Percentiles rank a stretch among this genome's conserved stretches.
phyloP scores from a whole-genome alignment of 1,140 invertebrate genomes.

The Lerema accius region DNA sequence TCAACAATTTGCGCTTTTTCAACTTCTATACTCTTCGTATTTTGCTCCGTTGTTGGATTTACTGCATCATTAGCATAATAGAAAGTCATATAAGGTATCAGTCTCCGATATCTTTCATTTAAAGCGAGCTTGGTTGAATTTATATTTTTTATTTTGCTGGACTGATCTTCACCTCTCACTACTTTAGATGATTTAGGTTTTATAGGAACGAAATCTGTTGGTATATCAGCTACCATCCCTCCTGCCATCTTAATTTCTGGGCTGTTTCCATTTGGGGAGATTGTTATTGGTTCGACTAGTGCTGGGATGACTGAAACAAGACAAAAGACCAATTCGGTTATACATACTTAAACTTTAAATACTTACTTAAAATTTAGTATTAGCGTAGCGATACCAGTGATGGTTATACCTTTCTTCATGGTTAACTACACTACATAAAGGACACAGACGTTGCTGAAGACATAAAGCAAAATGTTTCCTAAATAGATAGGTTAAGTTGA shows the following conservation, averaged over 20 bases:
- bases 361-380: too few relatives aligned
- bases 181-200: constrained; percentile 36
- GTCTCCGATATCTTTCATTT: constrained; percentile 87
- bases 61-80: constrained; percentile 87
- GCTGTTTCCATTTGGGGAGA: constrained; percentile 79
- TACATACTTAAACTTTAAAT: too few relatives aligned
- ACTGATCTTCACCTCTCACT: constrained; percentile 41
- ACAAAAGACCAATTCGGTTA: too few relatives aligned
- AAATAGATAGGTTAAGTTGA: too few relatives aligned
- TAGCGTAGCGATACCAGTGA: too few relatives aligned
- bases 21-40: constrained; percentile 64
- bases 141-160: constrained; percentile 41
- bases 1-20: constrained; percentile 73
- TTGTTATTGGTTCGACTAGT: constrained; percentile 64
- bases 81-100: constrained; percentile 92
- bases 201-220: constrained; percentile 55
- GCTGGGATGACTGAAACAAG: constrained; percentile 72
- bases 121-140: constrained; percentile 68
- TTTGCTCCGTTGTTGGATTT: constrained; percentile 53
- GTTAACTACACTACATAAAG: too few relatives aligned
- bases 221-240: constrained; percentile 60
- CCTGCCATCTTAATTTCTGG: constrained; percentile 76
- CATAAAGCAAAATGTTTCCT: too few relatives aligned
- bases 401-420: too few relatives aligned
- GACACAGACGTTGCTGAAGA: too few relatives aligned